Conservation (phyloP, 2,888 invertebrate genomes). For the Apodemia hepburni region DNA sequence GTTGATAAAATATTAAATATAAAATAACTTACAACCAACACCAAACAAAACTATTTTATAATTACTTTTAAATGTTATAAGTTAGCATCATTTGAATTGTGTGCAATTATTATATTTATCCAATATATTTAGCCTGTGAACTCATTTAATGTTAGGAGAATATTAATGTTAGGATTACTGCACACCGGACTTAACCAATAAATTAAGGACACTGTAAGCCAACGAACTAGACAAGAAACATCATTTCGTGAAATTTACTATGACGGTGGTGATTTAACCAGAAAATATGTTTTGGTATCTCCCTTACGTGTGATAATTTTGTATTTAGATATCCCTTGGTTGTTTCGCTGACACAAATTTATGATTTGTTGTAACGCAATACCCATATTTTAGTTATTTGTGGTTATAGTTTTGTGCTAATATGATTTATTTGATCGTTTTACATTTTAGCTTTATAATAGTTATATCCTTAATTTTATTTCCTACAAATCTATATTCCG, state of each 20-base stretch:
- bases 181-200: not conserved
- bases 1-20: slow-evolving; percentile 41
- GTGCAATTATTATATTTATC: slow-evolving; percentile 7
- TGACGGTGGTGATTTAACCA: slow-evolving; percentile 7
- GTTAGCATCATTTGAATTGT: slow-evolving; percentile 16
- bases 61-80: slow-evolving; percentile 15
- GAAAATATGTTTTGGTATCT: slow-evolving; percentile 13
- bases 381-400: not conserved
- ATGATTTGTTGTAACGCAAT: slow-evolving; percentile 1
- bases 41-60: slow-evolving; percentile 20
- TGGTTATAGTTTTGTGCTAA: not conserved
- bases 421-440: no score
- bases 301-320: not conserved
- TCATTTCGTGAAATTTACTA: slow-evolving; percentile 12
- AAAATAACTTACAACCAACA: slow-evolving; percentile 39
- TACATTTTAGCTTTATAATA: no score
- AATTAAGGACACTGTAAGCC: slow-evolving; percentile 13
- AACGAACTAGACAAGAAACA: slow-evolving; percentile 1
- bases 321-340: slow-evolving; percentile 1
- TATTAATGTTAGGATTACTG: not conserved
- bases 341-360: slow-evolving; percentile 3
- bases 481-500: no score
- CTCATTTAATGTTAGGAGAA: not conserved
- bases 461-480: no score
- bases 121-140: not conserved